Conservation (phyloP, 2,888 invertebrate species). For the Acanthosepion lycidas region DNA sequence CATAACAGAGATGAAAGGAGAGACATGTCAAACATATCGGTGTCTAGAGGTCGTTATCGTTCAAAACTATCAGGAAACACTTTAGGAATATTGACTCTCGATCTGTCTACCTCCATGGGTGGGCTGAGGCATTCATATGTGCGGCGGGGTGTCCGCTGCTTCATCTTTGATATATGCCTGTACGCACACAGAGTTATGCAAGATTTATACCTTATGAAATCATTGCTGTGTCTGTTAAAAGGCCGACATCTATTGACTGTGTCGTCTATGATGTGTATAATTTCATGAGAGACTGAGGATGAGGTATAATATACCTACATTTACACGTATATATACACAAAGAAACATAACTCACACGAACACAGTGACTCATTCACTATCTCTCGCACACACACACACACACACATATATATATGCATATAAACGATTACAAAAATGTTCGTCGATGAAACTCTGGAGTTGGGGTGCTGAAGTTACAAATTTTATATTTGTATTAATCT, state of each 20-base stretch:
- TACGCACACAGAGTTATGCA: background rate
- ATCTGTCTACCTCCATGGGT: background rate
- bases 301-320: background rate
- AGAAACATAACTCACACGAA: background rate
- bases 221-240: background rate
- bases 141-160: background rate
- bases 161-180: background rate
- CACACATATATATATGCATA: no score
- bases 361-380: background rate
- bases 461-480: no score
- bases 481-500: no score
- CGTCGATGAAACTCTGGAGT: no score
- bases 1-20: background rate
- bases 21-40: slow-evolving; percentile 33
- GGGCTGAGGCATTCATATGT: background rate
- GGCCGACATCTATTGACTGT: background rate
- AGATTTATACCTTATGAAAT: background rate
- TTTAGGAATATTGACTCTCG: background rate
- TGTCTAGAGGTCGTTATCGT: slow-evolving; percentile 14
- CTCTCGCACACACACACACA: background rate
- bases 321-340: background rate
- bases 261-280: background rate
- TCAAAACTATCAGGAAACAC: background rate
- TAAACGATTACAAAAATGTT: no score
- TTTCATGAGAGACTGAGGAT: background rate